Conservation (phyloP, 2,888 invertebrate genomes). For the Boloria euphrosyne region DNA sequence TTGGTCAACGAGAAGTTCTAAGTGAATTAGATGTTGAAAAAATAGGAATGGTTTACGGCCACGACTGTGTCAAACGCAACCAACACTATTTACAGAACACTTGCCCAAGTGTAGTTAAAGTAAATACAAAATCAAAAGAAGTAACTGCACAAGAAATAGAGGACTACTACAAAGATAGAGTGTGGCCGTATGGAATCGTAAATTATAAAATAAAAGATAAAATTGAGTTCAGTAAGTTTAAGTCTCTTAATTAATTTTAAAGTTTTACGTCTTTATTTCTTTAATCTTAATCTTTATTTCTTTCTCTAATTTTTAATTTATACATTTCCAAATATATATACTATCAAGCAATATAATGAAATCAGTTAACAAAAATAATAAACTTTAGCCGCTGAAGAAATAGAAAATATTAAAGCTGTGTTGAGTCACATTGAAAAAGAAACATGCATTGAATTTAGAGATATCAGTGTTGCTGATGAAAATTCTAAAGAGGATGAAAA, state of each 20-base stretch:
- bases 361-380: too few species aligned
- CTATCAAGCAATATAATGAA: too few species aligned
- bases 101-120: slow-evolving; percentile 63
- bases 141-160: slow-evolving; percentile 51
- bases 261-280: not conserved
- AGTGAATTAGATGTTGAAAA: slow-evolving; percentile 68
- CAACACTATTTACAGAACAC: slow-evolving; percentile 65
- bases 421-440: slow-evolving; percentile 69
- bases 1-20: slow-evolving; percentile 69
- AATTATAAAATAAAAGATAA: slow-evolving; percentile 59
- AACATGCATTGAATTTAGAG: slow-evolving; percentile 65
- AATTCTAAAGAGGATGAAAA: slow-evolving; percentile 24
- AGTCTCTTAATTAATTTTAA: not conserved
- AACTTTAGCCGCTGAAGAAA: slow-evolving; percentile 66
- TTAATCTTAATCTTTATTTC: not conserved
- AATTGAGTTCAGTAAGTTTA: slow-evolving; percentile 66
- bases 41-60: slow-evolving; percentile 58
- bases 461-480: slow-evolving; percentile 43
- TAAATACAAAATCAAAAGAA: slow-evolving; percentile 27
- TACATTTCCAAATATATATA: too few species aligned
- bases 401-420: slow-evolving; percentile 65
- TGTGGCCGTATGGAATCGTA: slow-evolving; percentile 66
- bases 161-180: slow-evolving; percentile 58
- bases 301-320: too few species aligned
- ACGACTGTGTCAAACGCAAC: slow-evolving; percentile 65